Evolutionary conservation across 1,140 invertebrate species (phyloP).

Genomic region (Lepidurus packardi): DNA sequence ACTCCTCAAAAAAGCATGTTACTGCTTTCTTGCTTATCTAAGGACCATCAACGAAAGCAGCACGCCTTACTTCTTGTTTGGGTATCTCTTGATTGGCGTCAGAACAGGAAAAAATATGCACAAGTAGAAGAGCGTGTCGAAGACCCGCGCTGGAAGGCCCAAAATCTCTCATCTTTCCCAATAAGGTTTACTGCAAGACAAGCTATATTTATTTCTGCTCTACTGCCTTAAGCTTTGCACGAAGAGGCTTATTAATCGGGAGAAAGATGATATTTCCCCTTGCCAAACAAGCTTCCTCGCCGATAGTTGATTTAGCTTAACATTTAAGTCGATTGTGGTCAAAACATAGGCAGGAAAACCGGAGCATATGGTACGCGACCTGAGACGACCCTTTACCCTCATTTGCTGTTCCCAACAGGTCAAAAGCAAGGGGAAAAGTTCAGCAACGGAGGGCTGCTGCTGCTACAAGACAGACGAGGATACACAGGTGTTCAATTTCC

Average conservation of each 20-base stretch:
- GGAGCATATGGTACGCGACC: not conserved
- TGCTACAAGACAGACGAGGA: not conserved
- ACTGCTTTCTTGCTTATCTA: not conserved
- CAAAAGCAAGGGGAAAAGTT: not conserved
- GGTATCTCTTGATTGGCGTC: not conserved
- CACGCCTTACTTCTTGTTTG: not conserved
- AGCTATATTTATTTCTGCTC: not conserved
- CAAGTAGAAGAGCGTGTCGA: not conserved
- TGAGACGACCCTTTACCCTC: conserved; percentile 1
- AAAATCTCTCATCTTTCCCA: not conserved
- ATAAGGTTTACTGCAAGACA: not conserved
- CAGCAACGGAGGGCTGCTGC: not conserved
- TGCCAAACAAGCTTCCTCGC: not conserved
- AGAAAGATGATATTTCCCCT: not conserved
- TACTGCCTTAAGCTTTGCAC: not conserved
- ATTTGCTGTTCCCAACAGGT: not conserved
- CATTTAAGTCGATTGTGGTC: not conserved
- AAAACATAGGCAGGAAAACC: not conserved
- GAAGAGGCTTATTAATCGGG: not conserved
- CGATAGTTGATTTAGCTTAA: not conserved
- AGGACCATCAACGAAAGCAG: not conserved
- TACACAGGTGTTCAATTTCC: not conserved
- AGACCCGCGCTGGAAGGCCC: not conserved
- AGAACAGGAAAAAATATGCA: not conserved
- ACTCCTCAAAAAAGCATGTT: not conserved